Base-by-base conservation (phyloP, 1,140 invertebrate species). In the Xylocopa sonorina region DNA sequence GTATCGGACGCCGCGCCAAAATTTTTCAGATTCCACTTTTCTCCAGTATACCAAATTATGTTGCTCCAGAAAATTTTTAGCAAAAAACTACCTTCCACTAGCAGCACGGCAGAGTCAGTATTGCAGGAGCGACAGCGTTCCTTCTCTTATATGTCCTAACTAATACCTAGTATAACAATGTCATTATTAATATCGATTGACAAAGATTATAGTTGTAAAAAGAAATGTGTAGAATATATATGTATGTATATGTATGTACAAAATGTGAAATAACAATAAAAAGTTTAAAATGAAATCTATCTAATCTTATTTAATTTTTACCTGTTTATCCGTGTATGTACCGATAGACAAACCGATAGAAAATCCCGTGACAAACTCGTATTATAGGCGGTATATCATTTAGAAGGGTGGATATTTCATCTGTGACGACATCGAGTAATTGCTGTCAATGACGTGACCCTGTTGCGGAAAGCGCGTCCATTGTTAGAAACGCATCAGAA, bases 401-500 rank as follows among this genome's bases (percentile, higher is more conserved):
- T 66, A 74, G 69, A 29, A 84, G 63, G 29, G 12, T 78, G 58
- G 81, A 81, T 84, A 87, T 81, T 81, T 82, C n/a, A n/a, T n/a
- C 81, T 78, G 78, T 81, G 43, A 84, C 86, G 78, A 83, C 81
- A 80, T 87, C 62, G 76, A 57, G 67, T 88, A 87, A 89, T 86
- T 86, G 66, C 82, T 72, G 64, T 67, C 75, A 77, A 78, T 85
- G 82, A 82, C 87, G 87, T 89, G 88, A 88, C 87, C 84, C 87
- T 78, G 77, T 88, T 89, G 88, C 76, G 84, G 88, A 62, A 86
- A 84, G 80, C 78, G 76, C 67, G 18, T 73, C 81, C 62, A 89
- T 90, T 90, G 89, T 90, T 84, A 83, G 79, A 64, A 80, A 66
- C 78, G 85, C 87, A 89, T 89, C 81, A 88, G 83, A 90, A 91